Base-by-base conservation (phyloP, 1,140 invertebrate species). In the Penaeus japonicus region DNA sequence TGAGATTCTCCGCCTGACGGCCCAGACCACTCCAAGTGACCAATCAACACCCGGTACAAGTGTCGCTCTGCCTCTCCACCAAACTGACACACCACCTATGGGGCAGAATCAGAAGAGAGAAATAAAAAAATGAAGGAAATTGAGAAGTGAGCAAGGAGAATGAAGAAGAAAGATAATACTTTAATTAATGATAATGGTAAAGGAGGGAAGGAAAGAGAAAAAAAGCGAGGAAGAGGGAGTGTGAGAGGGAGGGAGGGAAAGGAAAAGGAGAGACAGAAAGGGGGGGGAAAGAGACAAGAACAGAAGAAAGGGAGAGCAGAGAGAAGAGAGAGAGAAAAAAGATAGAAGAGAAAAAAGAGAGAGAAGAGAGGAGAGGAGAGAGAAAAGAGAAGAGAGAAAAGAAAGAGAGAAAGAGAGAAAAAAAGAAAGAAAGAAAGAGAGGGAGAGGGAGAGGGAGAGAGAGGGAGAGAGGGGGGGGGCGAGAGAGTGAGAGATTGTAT, bases 51-150 rank as follows among this genome's bases (percentile, higher is more conserved):
- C 65, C 84, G 75, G 84, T 87, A 89, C 82, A 90, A 82, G 85
- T 90, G 90, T 90, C 84, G 87, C 81, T 90, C 90, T 83, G 90
- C 86, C 84, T 89, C 87, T 78, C 79, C 87, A 82, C 90, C 90
- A 89, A 90, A 90, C 80, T 82, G 77, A 86, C 84, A 32, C 47
- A 86, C 85, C 84, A 90, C 84, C 90, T 90, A 53, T 10, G 53
- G 78, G 59, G 35, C 10, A n/a, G 27, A 79, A 86, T n/a, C 18
- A 80, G n/a, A 54, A 57, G 47, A 47, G 47, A 47, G 15, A 47
- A 39, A 22, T 3, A 7, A 32, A 1, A 32, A 27, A 4, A 27
- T 10, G 73, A 39, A 5, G 73, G 30, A 0, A 27, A 32, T 5
- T n/a, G 12, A 32, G 73, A 32, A 17, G 32, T 0, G 24, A 18